Evolutionary conservation across 2,888 invertebrate genomes (phyloP).

Genomic region (Ormyrus thymus): DNA sequence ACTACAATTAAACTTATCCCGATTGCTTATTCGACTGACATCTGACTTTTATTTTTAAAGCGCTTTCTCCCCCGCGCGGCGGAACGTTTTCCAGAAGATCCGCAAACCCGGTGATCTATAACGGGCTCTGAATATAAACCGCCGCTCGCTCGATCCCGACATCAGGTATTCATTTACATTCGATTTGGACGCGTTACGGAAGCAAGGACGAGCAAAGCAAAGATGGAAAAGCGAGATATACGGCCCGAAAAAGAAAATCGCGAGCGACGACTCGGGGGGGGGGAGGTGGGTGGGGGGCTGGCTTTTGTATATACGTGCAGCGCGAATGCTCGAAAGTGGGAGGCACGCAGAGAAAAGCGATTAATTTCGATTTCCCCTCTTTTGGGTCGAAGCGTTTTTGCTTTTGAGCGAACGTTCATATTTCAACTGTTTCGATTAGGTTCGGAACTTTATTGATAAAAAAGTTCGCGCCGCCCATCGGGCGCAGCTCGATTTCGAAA

Average conservation of each 20-base stretch:
- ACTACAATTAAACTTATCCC: conserved; percentile 25
- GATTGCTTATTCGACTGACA: conserved; percentile 12
- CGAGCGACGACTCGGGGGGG: not conserved
- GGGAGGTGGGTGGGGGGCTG: no score
- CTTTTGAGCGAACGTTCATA: not conserved
- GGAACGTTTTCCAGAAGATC: conserved; percentile 23
- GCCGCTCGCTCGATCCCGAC: conserved; percentile 9
- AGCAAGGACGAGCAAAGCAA: conserved; percentile 18
- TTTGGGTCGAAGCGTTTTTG: no score
- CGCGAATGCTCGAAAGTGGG: not conserved
- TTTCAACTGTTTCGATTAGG: no score
- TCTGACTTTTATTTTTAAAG: conserved; percentile 9
- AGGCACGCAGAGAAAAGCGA: not conserved
- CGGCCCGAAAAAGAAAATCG: conserved; percentile 10
- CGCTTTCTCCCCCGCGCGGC: not conserved
- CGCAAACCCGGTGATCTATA: conserved; percentile 34
- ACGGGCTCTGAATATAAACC: conserved; percentile 46
- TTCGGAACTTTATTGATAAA: not conserved
- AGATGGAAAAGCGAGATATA: conserved; percentile 17
- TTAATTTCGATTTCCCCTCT: conserved; percentile 12
- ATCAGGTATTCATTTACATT: conserved; percentile 51
- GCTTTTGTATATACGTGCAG: not conserved
- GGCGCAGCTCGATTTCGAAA: not conserved
- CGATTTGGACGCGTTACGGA: conserved; percentile 40
- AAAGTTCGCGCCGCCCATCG: not conserved